Conservation (phyloP, 2,888 invertebrate species). For the Drosophila parthenogenetica region DNA sequence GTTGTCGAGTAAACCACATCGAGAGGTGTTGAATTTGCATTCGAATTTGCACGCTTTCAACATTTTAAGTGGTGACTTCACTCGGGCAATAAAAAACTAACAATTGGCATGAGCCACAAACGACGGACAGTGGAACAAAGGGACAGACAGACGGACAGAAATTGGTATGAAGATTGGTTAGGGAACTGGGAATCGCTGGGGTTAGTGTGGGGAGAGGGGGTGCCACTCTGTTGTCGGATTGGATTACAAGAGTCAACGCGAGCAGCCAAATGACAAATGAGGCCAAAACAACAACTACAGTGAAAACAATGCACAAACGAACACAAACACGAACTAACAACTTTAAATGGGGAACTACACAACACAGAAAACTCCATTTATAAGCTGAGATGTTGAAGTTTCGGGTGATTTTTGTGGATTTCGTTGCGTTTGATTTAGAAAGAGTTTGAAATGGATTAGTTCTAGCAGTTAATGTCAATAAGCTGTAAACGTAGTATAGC, state of each 20-base stretch:
- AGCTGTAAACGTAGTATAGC: too few relatives aligned
- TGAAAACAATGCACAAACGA: slow-evolving; percentile 45
- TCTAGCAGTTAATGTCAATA: too few relatives aligned
- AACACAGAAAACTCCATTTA: slow-evolving; percentile 41
- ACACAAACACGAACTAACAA: slow-evolving; percentile 43
- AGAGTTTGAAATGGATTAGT: not conserved
- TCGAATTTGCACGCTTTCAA: slow-evolving; percentile 79
- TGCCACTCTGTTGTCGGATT: slow-evolving; percentile 52
- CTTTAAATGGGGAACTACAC: slow-evolving; percentile 36
- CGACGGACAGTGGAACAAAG: slow-evolving; percentile 10
- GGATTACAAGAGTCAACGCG: slow-evolving; percentile 62
- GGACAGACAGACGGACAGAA: slow-evolving; percentile 10
- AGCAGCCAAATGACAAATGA: slow-evolving; percentile 69
- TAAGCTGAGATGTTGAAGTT: slow-evolving; percentile 39
- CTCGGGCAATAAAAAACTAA: slow-evolving; percentile 60
- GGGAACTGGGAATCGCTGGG: slow-evolving; percentile 22
- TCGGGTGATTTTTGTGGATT: slow-evolving; percentile 29
- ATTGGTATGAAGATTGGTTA: slow-evolving; percentile 6
- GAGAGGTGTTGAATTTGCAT: slow-evolving; percentile 78
- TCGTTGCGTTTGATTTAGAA: slow-evolving; percentile 8
- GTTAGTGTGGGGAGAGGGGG: slow-evolving; percentile 31
- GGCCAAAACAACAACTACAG: slow-evolving; percentile 45
- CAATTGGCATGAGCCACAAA: slow-evolving; percentile 73
- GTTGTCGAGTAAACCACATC: slow-evolving; percentile 51
- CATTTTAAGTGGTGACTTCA: slow-evolving; percentile 57